phyloP scores from a whole-genome alignment of 2,797 vertebrate genomes.

The Aselliscus stoliczkanus region DNA sequence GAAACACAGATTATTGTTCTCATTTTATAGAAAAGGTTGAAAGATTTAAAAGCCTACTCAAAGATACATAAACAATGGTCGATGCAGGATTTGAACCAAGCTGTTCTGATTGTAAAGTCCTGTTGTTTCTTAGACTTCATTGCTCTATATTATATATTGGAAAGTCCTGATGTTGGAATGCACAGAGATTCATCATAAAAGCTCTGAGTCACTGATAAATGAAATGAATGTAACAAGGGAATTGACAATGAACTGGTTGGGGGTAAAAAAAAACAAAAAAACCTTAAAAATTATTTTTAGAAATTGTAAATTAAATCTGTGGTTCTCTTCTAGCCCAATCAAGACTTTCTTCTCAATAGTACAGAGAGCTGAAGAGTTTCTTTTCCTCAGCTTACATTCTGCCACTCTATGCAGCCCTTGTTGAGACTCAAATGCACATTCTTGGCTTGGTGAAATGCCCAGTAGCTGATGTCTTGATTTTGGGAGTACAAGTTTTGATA shows the following conservation, averaged over 20 bases:
- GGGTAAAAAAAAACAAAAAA: not conserved
- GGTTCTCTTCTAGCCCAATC: not conserved
- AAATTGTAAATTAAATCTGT: not conserved
- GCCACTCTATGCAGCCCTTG: not conserved
- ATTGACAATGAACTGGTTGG: not conserved
- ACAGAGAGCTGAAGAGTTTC: not conserved
- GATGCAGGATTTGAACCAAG: not conserved
- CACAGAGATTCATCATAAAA: not conserved
- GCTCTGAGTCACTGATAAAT: not conserved
- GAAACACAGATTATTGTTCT: not conserved
- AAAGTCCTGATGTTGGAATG: not conserved
- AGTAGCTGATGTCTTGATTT: not conserved
- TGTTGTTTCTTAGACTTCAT: not conserved
- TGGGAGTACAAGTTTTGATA: not conserved
- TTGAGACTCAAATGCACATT: not conserved
- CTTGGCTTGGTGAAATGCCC: not conserved
- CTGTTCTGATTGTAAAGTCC: not conserved
- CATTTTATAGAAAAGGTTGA: not conserved
- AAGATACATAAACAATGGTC: not conserved
- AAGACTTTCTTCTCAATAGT: not conserved
- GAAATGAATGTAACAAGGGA: not conserved
- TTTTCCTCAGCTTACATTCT: not conserved
- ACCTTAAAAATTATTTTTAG: not conserved
- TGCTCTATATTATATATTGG: not conserved
- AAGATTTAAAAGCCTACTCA: not conserved